These are phyloP conservation scores for Tetheella fluctuosa DNA, from an alignment of 2,888 invertebrate species.

Conservation along the genomic window DNA sequence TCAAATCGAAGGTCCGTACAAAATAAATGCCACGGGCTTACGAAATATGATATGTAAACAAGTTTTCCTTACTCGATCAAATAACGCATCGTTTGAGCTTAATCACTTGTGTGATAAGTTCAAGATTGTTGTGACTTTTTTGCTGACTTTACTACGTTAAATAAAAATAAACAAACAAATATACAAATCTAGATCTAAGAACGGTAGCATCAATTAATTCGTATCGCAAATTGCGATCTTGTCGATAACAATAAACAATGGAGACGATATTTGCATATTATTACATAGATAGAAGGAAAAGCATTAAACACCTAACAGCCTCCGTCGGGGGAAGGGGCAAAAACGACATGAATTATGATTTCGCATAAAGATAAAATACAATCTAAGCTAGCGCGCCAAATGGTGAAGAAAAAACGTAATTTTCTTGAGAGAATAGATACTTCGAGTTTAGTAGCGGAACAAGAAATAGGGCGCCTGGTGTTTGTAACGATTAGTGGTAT, in stretches of 20 bases:
- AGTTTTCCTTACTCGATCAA: constrained; percentile 53
- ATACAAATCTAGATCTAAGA: constrained; percentile 25
- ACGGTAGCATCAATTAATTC: constrained; percentile 52
- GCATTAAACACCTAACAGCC: constrained; percentile 72
- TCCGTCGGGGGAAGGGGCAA: constrained; percentile 62
- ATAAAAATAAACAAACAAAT: too few species aligned
- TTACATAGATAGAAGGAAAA: constrained; percentile 64
- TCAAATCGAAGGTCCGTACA: constrained; percentile 59
- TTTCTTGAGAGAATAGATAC: constrained; percentile 67
- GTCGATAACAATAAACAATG: constrained; percentile 67
- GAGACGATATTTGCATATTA: constrained; percentile 67
- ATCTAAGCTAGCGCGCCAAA: constrained; percentile 78
- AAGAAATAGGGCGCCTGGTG: constrained; percentile 52
- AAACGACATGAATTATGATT: constrained; percentile 81
- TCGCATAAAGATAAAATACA: constrained; percentile 82
- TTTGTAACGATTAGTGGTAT: constrained; percentile 21
- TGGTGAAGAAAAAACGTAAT: constrained; percentile 77
- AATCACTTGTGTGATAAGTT: constrained; percentile 20
- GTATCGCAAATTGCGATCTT: constrained; percentile 60
- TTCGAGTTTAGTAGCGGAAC: constrained; percentile 54
- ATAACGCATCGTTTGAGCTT: constrained; percentile 38
- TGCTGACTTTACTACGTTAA: background rate
- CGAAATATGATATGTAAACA: constrained; percentile 69
- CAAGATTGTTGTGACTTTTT: background rate
- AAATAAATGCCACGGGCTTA: constrained; percentile 62